Conservation (phyloP, 2,113 vertebrate genomes). For the Aptenodytes patagonicus region DNA sequence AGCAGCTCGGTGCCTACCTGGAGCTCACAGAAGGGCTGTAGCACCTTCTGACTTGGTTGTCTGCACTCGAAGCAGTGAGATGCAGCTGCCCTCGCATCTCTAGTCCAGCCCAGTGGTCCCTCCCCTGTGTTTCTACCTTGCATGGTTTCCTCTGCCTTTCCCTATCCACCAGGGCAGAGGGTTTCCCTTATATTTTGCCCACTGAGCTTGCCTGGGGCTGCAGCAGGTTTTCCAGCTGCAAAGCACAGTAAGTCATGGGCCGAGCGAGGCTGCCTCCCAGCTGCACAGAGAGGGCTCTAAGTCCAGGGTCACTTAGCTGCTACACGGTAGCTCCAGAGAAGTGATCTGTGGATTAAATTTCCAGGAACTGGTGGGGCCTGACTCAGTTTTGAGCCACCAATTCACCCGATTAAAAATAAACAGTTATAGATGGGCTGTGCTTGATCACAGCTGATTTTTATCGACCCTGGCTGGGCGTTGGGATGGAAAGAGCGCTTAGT, state of each 20-base stretch:
- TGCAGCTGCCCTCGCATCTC: fast-evolving
- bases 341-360: neutral
- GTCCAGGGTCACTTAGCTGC: neutral
- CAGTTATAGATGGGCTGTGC: neutral
- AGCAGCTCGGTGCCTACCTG: neutral
- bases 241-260: fast-evolving
- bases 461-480: neutral
- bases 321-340: neutral
- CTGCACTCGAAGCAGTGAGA: neutral
- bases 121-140: fast-evolving
- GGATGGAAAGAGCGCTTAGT: neutral
- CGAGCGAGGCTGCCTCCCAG: neutral
- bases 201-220: neutral
- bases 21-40: neutral
- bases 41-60: fast-evolving
- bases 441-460: neutral
- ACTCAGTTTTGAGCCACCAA: neutral
- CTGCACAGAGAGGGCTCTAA: fast-evolving
- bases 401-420: constrained; percentile 7
- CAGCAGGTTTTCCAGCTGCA: neutral
- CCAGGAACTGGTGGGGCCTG: neutral
- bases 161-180: neutral
- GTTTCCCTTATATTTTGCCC: fast-evolving
- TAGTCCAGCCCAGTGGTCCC: neutral
- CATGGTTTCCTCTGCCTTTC: neutral